phyloP scores from a whole-genome alignment of 2,113 vertebrate genomes.

The Tamias sibiricus region DNA sequence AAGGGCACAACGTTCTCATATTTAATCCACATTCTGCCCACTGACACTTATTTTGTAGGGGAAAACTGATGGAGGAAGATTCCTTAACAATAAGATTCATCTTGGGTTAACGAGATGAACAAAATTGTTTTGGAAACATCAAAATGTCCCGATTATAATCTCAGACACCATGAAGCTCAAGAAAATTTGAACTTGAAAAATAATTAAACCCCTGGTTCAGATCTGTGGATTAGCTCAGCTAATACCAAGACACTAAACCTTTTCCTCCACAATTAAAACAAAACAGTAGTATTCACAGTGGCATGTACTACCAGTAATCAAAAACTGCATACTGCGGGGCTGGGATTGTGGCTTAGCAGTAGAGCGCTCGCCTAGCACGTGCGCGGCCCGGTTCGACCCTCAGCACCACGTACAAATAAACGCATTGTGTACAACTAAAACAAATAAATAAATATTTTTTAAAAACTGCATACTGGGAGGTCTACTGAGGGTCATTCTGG shows the following conservation, averaged over 20 bases:
- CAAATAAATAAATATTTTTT: no score
- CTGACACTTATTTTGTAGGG: background rate
- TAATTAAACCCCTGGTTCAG: constrained; percentile 21
- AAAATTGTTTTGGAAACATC: constrained; percentile 50
- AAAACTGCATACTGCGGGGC: background rate
- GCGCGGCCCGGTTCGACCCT: no score
- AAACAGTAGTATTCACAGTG: no score
- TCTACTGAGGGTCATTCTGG: background rate
- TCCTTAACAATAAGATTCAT: background rate
- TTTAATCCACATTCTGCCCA: constrained; percentile 2
- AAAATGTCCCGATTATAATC: constrained; percentile 30
- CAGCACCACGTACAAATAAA: no score
- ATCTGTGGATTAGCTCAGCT: background rate
- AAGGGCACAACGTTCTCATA: background rate
- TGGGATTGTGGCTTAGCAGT: no score
- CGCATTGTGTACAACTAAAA: no score
- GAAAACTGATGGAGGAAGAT: background rate
- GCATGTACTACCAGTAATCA: background rate
- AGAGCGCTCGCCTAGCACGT: no score
- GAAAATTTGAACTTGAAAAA: constrained; percentile 48
- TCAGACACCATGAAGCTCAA: constrained; percentile 31
- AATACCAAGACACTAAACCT: background rate
- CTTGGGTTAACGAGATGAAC: constrained; percentile 17
- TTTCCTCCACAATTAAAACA: background rate
- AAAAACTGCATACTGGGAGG: background rate